phyloP scores from a whole-genome alignment of 2,797 vertebrate species.

The Hyperoplus lanceolatus region DNA sequence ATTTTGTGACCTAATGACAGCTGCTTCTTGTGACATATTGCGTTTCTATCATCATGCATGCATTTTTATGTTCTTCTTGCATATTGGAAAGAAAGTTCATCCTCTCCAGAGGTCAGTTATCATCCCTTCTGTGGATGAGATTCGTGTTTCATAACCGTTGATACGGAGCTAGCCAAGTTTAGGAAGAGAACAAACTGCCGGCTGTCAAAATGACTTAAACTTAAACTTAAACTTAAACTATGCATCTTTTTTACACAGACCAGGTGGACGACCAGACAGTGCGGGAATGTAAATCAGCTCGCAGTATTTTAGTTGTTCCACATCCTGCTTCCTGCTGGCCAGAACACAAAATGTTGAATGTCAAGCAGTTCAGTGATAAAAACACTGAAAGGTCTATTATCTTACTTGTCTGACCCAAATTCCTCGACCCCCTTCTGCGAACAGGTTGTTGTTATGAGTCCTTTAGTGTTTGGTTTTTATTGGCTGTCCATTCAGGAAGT shows the following conservation, averaged over 20 bases:
- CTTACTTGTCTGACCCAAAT: slow-evolving; percentile 41
- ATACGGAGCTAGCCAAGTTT: slow-evolving; percentile 52
- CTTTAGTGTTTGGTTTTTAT: slow-evolving; percentile 40
- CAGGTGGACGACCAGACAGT: slow-evolving; percentile 59
- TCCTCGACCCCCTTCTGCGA: slow-evolving; percentile 25
- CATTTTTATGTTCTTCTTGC: background rate
- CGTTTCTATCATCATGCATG: background rate
- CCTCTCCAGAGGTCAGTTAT: slow-evolving; percentile 10
- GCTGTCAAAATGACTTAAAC: slow-evolving; percentile 55
- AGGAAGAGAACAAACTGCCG: slow-evolving; percentile 35
- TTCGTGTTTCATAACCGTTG: slow-evolving; percentile 44
- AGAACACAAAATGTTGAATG: slow-evolving; percentile 45
- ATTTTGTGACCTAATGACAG: background rate
- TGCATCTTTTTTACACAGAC: slow-evolving; percentile 57
- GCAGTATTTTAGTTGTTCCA: slow-evolving; percentile 54
- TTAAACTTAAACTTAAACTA: slow-evolving; percentile 25
- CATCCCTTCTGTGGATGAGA: background rate
- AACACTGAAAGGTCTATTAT: slow-evolving; percentile 35
- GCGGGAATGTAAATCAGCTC: slow-evolving; percentile 57
- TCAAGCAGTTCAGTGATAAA: slow-evolving; percentile 38
- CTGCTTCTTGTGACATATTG: background rate
- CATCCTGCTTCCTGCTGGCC: slow-evolving; percentile 69
- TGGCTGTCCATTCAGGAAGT: slow-evolving; percentile 51
- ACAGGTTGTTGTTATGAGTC: slow-evolving; percentile 28
- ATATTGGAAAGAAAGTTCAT: background rate